Evolutionary conservation across 2,113 vertebrate genomes (phyloP).

Genomic region (Manacus vitellinus): DNA sequence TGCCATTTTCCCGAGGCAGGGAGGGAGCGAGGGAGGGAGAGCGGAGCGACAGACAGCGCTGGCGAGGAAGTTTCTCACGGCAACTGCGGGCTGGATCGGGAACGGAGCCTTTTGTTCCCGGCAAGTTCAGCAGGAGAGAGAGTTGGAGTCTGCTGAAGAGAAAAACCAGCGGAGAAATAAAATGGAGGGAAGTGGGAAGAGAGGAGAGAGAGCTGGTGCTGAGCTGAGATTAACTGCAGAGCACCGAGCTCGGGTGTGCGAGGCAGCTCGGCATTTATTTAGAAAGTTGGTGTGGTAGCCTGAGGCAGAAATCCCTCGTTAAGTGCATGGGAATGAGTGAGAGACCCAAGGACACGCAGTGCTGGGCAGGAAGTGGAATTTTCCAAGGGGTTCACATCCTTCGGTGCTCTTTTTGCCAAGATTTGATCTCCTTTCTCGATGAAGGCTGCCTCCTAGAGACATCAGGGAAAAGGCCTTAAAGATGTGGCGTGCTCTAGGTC

Average conservation of each 20-base stretch:
- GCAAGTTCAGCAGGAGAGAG: constrained; percentile 56
- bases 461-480: neutral
- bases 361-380: constrained; percentile 66
- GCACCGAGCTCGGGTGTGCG: neutral
- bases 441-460: constrained; percentile 48
- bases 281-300: constrained; percentile 30
- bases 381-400: constrained; percentile 63
- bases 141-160: constrained; percentile 50
- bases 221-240: neutral
- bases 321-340: constrained; percentile 43
- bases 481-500: neutral
- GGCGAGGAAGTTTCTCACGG: constrained; percentile 66
- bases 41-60: constrained; percentile 37
- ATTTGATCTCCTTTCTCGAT: neutral
- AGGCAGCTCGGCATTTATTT: neutral
- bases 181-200: constrained; percentile 65
- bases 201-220: neutral
- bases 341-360: constrained; percentile 48
- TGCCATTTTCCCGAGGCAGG: constrained; percentile 74
- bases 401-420: constrained; percentile 28
- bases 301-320: constrained; percentile 5
- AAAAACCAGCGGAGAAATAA: constrained; percentile 55
- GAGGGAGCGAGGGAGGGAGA: constrained; percentile 48
- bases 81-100: constrained; percentile 75
- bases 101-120: constrained; percentile 74